Percentiles rank a stretch among this genome's conserved stretches.
Evolutionary conservation across 2,888 invertebrate species (phyloP).

Genomic region (Drosophila ustulata): DNA sequence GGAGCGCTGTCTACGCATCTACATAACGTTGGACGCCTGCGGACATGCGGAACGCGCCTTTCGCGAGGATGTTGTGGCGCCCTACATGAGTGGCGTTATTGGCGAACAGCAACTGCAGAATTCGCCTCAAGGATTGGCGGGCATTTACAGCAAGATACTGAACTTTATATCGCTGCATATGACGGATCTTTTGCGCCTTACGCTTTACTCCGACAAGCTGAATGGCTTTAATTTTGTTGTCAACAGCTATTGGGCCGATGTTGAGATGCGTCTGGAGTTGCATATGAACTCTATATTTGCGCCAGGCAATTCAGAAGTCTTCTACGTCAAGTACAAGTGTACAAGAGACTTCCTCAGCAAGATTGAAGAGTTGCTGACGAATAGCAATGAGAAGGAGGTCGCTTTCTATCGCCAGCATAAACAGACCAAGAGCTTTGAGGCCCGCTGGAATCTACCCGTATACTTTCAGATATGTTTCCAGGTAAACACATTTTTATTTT

Average conservation of each 20-base stretch:
- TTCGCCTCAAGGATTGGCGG: constrained; percentile 84
- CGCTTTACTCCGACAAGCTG: constrained; percentile 85
- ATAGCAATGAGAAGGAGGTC: constrained; percentile 86
- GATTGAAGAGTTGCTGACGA: constrained; percentile 88
- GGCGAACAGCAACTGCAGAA: constrained; percentile 85
- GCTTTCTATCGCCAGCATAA: constrained; percentile 86
- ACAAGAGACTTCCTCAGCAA: constrained; percentile 91
- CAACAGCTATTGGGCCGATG: constrained; percentile 94
- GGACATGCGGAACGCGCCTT: constrained; percentile 90
- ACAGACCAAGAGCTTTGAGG: constrained; percentile 92
- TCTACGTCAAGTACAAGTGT: constrained; percentile 92
- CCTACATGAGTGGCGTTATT: constrained; percentile 88
- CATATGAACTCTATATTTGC: constrained; percentile 94
- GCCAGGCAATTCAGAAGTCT: constrained; percentile 95
- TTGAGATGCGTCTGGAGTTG: constrained; percentile 92
- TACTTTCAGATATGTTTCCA: constrained; percentile 97
- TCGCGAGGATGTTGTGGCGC: constrained; percentile 84
- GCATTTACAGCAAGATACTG: constrained; percentile 90
- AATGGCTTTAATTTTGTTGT: constrained; percentile 91
- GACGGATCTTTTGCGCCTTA: constrained; percentile 86
- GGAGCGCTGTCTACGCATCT: constrained; percentile 84
- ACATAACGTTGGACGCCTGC: constrained; percentile 82
- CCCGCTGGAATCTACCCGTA: constrained; percentile 97
- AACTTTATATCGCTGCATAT: constrained; percentile 90
- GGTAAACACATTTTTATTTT: constrained; percentile 79